These are phyloP conservation scores for Garra rufa DNA, from an alignment of 2,113 vertebrate genomes.

Conservation along the genomic window DNA sequence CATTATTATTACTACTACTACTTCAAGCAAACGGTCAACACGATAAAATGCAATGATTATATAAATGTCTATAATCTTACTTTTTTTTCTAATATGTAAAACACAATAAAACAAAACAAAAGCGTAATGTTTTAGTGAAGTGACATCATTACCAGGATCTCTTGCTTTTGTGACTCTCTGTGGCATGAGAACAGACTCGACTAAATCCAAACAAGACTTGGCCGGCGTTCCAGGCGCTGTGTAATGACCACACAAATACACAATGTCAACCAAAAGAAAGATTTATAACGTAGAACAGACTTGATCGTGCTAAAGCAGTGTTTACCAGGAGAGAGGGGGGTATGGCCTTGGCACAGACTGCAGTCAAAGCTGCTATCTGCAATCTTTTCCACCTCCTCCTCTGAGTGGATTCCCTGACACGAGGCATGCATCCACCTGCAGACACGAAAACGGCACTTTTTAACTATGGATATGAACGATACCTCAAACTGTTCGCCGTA, in stretches of 20 bases:
- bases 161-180: constrained; percentile 89
- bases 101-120: background rate
- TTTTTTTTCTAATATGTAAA: too few relatives aligned
- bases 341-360: constrained; percentile 90
- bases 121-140: background rate
- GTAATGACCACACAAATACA: background rate
- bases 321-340: constrained; percentile 83
- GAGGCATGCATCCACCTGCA: constrained; percentile 95
- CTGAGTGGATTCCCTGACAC: constrained; percentile 92
- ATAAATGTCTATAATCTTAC: too few relatives aligned
- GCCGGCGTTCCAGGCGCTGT: constrained; percentile 63
- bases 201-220: constrained; percentile 85
- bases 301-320: background rate
- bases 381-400: constrained; percentile 92
- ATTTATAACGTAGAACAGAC: constrained; percentile 6
- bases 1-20: too few relatives aligned
- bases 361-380: constrained; percentile 94
- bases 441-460: background rate
- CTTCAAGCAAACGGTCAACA: too few relatives aligned
- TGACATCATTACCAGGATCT: constrained; percentile 84
- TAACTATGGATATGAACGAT: background rate
- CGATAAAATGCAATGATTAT: too few relatives aligned
- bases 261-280: background rate
- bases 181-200: constrained; percentile 84
- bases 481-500: background rate